Evolutionary conservation across 2,113 vertebrate species (phyloP).

Genomic region (Bujurquina vittata): DNA sequence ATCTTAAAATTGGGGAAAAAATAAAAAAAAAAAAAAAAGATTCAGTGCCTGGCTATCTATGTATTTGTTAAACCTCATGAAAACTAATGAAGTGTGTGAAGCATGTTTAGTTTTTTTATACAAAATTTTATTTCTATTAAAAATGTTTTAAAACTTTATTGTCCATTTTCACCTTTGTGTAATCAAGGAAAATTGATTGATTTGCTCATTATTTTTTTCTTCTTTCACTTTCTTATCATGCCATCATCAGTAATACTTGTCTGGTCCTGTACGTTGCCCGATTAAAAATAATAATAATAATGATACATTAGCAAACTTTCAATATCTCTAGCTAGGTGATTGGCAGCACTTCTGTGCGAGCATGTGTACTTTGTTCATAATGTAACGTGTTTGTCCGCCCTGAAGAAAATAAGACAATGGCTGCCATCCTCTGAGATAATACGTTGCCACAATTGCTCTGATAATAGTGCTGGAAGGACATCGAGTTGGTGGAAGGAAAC

Average conservation of each 20-base stretch:
- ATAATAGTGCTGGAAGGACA: constrained; percentile 51
- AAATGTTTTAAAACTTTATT: constrained; percentile 89
- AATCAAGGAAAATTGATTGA: not conserved
- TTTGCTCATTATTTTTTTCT: not conserved
- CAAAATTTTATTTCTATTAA: constrained; percentile 98
- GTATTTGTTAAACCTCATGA: constrained; percentile 85
- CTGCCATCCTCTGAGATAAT: constrained; percentile 47
- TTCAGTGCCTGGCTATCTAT: constrained; percentile 97
- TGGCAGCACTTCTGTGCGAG: constrained; percentile 14
- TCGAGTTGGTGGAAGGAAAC: constrained; percentile 53
- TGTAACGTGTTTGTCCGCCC: constrained; percentile 34
- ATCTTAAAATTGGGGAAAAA: constrained; percentile 79
- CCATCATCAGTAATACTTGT: not conserved
- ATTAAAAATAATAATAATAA: not conserved
- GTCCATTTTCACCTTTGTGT: constrained; percentile 15
- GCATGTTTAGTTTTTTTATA: constrained; percentile 91
- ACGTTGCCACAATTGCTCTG: constrained; percentile 50
- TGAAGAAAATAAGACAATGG: constrained; percentile 46
- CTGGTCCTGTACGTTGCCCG: not conserved
- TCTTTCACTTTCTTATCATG: not conserved
- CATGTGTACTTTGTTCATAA: not conserved
- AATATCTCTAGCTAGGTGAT: constrained; percentile 3
- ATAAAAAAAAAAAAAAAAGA: constrained; percentile 61
- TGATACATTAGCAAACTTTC: not conserved
- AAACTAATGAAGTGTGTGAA: constrained; percentile 88